phyloP scores from a whole-genome alignment of 2,888 invertebrate species.

The Thera britannica region DNA sequence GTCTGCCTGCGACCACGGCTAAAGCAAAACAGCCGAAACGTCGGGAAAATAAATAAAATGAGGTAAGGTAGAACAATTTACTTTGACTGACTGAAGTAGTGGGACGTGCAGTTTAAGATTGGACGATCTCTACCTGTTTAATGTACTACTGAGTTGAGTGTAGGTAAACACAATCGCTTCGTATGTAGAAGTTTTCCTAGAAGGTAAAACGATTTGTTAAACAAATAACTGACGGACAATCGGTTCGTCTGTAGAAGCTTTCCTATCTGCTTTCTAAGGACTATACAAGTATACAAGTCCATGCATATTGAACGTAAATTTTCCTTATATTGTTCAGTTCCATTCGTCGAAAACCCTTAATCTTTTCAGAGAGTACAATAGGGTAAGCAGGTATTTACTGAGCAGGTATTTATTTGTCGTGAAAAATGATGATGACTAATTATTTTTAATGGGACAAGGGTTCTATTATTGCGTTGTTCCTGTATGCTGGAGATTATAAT shows the following conservation, averaged over 20 bases:
- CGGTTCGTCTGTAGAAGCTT: constrained; percentile 3
- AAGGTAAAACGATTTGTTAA: background rate
- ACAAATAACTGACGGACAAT: background rate
- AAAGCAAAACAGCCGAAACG: too few species aligned
- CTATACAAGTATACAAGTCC: too few species aligned
- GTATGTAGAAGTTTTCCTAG: too few species aligned
- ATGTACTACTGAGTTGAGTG: too few species aligned
- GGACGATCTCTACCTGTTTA: too few species aligned
- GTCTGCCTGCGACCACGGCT: too few species aligned
- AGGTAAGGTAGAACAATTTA: too few species aligned
- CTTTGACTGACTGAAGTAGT: too few species aligned
- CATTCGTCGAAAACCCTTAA: constrained; percentile 16
- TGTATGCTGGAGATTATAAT: background rate
- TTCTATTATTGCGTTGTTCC: constrained; percentile 7
- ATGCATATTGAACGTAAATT: constrained; percentile 24
- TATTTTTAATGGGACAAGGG: constrained; percentile 7
- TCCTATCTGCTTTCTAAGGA: background rate
- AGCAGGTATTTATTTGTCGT: constrained; percentile 19
- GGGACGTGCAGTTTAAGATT: too few species aligned
- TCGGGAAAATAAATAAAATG: too few species aligned
- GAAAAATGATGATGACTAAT: constrained; percentile 17
- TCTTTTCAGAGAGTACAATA: constrained; percentile 23
- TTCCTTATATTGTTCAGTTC: constrained; percentile 26
- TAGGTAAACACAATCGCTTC: too few species aligned
- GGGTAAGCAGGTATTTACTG: constrained; percentile 21